phyloP scores from a whole-genome alignment of 2,797 vertebrate genomes.

The Staurois parvus region DNA sequence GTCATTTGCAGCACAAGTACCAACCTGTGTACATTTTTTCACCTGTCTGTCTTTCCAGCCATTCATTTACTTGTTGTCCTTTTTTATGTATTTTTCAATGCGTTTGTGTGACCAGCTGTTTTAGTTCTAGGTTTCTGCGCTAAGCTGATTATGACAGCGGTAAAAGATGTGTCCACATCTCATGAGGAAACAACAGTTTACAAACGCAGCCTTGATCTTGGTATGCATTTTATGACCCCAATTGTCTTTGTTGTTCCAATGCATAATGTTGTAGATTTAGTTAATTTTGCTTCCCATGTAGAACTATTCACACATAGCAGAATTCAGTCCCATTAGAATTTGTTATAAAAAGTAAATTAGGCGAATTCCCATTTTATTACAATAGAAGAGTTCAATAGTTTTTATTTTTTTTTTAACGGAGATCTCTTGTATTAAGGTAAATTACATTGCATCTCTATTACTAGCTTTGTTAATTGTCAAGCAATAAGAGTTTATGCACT shows the following conservation, averaged over 20 bases:
- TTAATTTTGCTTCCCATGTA: conserved; percentile 61
- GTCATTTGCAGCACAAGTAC: neutral
- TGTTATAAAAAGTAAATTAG: conserved; percentile 73
- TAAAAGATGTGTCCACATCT: conserved; percentile 8
- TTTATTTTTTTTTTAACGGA: conserved; percentile 86
- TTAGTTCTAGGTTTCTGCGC: neutral
- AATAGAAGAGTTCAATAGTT: conserved; percentile 85
- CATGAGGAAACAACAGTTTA: conserved; percentile 46
- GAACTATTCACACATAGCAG: conserved; percentile 62
- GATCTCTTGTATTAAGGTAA: conserved; percentile 85
- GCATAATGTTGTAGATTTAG: conserved; percentile 54
- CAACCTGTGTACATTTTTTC: no score
- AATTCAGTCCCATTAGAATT: conserved; percentile 70
- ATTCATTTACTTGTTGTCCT: neutral
- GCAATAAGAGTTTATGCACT: conserved; percentile 85
- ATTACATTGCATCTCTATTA: conserved; percentile 86
- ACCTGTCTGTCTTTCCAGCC: neutral
- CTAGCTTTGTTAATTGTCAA: conserved; percentile 86
- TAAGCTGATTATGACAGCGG: neutral
- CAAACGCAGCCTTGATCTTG: conserved; percentile 20
- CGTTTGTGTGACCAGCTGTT: neutral
- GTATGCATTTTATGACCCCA: conserved; percentile 46
- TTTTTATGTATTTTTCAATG: neutral
- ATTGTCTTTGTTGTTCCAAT: conserved; percentile 49
- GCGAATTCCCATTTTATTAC: conserved; percentile 74